Conservation (phyloP, 2,888 invertebrate genomes). For the Pseudolycoriella hygida region DNA sequence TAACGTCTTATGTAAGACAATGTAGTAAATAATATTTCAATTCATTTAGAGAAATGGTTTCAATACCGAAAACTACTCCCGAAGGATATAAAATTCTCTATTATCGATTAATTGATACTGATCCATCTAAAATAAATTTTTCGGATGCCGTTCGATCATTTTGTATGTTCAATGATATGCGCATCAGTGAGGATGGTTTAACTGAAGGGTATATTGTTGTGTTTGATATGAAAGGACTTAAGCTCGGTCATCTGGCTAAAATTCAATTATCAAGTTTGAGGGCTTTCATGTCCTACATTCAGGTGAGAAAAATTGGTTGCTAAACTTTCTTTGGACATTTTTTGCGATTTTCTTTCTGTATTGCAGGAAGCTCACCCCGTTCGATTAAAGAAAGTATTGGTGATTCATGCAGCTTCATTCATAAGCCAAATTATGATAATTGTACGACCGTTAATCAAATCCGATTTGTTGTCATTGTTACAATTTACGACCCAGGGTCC, state of each 20-base stretch:
- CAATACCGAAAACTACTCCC: slow-evolving; percentile 38
- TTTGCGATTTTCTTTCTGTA: too few relatives aligned
- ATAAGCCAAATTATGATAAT: slow-evolving; percentile 50
- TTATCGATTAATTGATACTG: slow-evolving; percentile 39
- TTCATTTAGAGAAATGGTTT: slow-evolving; percentile 37
- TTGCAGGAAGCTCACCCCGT: slow-evolving; percentile 45
- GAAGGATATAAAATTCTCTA: slow-evolving; percentile 44
- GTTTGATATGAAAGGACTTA: slow-evolving; percentile 49
- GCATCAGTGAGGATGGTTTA: slow-evolving; percentile 40
- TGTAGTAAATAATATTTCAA: slow-evolving; percentile 2
- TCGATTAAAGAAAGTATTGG: slow-evolving; percentile 44
- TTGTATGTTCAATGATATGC: slow-evolving; percentile 49
- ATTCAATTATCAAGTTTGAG: slow-evolving; percentile 42
- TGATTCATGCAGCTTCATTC: slow-evolving; percentile 46
- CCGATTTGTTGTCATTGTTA: slow-evolving; percentile 39
- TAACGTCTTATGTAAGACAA: too few relatives aligned
- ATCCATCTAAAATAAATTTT: slow-evolving; percentile 45
- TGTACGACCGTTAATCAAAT: slow-evolving; percentile 43
- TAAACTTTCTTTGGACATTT: too few relatives aligned
- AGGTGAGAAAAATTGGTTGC: slow-evolving; percentile 27
- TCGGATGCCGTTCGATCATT: slow-evolving; percentile 42
- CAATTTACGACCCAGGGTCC: slow-evolving; percentile 38
- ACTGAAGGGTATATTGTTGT: slow-evolving; percentile 42
- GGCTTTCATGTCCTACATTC: slow-evolving; percentile 48
- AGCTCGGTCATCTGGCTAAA: slow-evolving; percentile 43